A percentile compares a stretch with the other conserved stretches of the same genome.
These are phyloP conservation scores for Nemopilema nomurai DNA, from an alignment of 30 jellyfish, hydroid and myxozoan genomes.

Conservation along the genomic window DNA sequence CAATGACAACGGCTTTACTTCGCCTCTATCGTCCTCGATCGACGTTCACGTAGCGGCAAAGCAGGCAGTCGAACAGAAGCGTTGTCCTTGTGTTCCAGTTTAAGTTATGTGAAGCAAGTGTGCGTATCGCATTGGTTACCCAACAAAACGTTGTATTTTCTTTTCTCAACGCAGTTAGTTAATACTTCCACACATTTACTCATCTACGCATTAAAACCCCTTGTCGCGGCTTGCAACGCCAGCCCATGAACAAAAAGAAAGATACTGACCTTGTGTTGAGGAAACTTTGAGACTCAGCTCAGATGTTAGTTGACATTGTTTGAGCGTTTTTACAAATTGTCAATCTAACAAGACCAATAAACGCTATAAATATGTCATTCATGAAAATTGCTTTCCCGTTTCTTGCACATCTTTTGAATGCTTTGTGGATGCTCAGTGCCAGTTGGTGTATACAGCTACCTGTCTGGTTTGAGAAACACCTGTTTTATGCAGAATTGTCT, in stretches of 20 bases:
- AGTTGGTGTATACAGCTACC: slow-evolving; percentile 28
- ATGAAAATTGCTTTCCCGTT: neutral
- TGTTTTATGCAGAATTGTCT: neutral
- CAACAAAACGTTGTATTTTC: too few relatives aligned
- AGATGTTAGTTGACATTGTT: neutral
- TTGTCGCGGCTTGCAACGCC: neutral
- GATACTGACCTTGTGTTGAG: neutral
- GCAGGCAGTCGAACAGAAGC: too few relatives aligned
- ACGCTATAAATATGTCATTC: slow-evolving; percentile 28
- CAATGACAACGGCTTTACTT: too few relatives aligned
- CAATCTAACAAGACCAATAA: slow-evolving; percentile 1
- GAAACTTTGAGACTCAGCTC: neutral
- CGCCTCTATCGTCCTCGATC: too few relatives aligned
- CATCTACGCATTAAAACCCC: neutral
- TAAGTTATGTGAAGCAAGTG: too few relatives aligned
- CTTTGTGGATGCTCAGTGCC: neutral
- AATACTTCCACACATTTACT: neutral
- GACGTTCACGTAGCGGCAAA: too few relatives aligned
- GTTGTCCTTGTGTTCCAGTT: too few relatives aligned
- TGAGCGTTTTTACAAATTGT: neutral
- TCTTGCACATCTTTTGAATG: neutral
- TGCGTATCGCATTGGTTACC: too few relatives aligned
- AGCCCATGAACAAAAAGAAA: neutral
- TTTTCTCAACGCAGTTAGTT: neutral
- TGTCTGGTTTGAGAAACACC: slow-evolving; percentile 34